Conservation (phyloP, 2,797 vertebrate species). For the Ambastaia sidthimunki region DNA sequence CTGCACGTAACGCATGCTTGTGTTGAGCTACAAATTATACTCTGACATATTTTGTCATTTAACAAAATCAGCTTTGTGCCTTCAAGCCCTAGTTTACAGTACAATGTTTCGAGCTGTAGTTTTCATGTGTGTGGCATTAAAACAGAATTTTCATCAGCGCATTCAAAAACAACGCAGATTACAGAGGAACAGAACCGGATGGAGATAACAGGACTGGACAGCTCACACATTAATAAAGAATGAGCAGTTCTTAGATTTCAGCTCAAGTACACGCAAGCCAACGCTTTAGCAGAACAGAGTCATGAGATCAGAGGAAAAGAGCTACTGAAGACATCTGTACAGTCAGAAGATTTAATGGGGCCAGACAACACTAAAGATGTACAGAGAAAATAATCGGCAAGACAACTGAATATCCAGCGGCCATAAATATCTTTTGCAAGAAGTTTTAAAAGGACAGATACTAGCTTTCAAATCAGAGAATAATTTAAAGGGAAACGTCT, state of each 20-base stretch:
- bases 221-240: constrained; percentile 46
- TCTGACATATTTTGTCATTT: too few relatives aligned
- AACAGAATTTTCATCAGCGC: not conserved
- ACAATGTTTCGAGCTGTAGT: not conserved
- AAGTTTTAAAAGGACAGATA: too few relatives aligned
- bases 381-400: not conserved
- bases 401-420: not conserved
- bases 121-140: not conserved
- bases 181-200: not conserved
- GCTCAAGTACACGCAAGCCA: constrained; percentile 16
- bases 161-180: not conserved
- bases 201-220: not conserved
- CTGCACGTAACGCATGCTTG: too few relatives aligned
- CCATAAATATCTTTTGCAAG: too few relatives aligned
- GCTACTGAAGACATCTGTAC: not conserved
- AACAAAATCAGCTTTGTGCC: too few relatives aligned
- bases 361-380: not conserved
- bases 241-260: constrained; percentile 36
- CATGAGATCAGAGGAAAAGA: not conserved
- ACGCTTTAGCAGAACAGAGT: not conserved
- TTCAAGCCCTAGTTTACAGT: not conserved
- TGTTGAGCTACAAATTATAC: too few relatives aligned
- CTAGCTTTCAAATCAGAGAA: too few relatives aligned
- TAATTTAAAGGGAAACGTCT: too few relatives aligned
- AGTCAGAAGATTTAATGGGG: not conserved